Evolutionary conservation across 2,888 invertebrate genomes (phyloP).

Genomic region (Phorcus lineatus): DNA sequence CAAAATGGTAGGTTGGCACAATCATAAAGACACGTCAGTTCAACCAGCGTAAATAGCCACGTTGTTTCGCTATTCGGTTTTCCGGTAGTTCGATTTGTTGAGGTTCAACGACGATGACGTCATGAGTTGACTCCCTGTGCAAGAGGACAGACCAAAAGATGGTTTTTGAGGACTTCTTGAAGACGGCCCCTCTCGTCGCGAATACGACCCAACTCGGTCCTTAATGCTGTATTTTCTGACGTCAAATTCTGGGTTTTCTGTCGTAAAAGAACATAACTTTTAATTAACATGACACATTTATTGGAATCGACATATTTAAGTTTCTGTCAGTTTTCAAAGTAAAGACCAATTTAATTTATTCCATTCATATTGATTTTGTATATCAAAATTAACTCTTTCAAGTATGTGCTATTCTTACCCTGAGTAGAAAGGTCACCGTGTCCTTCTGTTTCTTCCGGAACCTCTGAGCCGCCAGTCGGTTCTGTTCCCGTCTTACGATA

Average conservation of each 20-base stretch:
- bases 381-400: too few species aligned
- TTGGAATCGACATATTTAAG: too few species aligned
- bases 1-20: too few species aligned
- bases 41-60: too few species aligned
- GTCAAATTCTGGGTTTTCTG: constrained; percentile 40
- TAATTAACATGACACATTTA: too few species aligned
- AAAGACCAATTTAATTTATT: too few species aligned
- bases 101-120: background rate
- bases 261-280: too few species aligned
- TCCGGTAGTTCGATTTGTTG: background rate
- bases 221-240: constrained; percentile 30
- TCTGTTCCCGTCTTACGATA: constrained; percentile 12
- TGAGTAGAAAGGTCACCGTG: background rate
- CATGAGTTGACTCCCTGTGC: too few species aligned
- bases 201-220: constrained; percentile 28
- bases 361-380: too few species aligned
- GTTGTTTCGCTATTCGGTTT: background rate
- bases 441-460: constrained; percentile 24
- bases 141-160: constrained; percentile 39
- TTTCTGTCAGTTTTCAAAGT: too few species aligned
- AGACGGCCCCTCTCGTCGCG: constrained; percentile 41
- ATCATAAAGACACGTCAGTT: too few species aligned
- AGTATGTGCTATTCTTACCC: background rate
- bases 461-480: constrained; percentile 23
- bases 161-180: constrained; percentile 33